phyloP scores from a whole-genome alignment of 2,797 vertebrate species.

The Pseudochaenichthys georgianus region DNA sequence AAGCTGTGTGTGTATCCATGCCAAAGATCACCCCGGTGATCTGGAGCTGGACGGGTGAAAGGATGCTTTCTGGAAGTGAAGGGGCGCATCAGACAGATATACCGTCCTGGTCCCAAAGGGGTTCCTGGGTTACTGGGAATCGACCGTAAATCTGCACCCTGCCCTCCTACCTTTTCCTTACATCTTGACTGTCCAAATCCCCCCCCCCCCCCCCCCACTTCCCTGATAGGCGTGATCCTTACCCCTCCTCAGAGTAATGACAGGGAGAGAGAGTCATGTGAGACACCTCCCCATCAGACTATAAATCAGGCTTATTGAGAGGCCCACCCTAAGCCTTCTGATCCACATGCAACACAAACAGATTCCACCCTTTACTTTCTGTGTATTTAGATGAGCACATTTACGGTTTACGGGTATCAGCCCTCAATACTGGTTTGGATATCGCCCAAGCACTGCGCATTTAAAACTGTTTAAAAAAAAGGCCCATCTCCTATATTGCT shows the following conservation, averaged over 20 bases:
- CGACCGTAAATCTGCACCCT: slow-evolving; percentile 62
- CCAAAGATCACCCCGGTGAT: slow-evolving; percentile 62
- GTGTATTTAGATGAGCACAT: slow-evolving; percentile 12
- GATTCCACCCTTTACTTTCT: slow-evolving; percentile 45
- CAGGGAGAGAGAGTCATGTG: slow-evolving; percentile 62
- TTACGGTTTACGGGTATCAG: not conserved
- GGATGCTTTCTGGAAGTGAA: slow-evolving; percentile 27
- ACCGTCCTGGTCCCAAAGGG: slow-evolving; percentile 48
- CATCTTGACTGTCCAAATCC: slow-evolving; percentile 33
- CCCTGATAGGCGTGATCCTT: slow-evolving; percentile 48
- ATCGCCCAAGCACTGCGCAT: not conserved
- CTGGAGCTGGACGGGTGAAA: slow-evolving; percentile 31
- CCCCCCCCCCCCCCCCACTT: not conserved
- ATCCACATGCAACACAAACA: slow-evolving; percentile 54
- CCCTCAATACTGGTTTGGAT: not conserved
- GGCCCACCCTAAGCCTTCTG: slow-evolving; percentile 53
- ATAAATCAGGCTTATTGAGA: slow-evolving; percentile 67
- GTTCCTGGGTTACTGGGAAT: slow-evolving; percentile 59
- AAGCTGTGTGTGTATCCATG: slow-evolving; percentile 52
- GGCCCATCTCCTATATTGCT: too few species aligned
- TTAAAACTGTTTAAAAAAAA: not conserved
- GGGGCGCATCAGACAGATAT: slow-evolving; percentile 48
- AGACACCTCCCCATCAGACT: slow-evolving; percentile 65
- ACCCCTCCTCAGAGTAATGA: slow-evolving; percentile 72
- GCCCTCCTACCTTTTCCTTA: slow-evolving; percentile 32